Base-by-base conservation (phyloP, 2,113 vertebrate genomes). In the Engystomops pustulosus region DNA sequence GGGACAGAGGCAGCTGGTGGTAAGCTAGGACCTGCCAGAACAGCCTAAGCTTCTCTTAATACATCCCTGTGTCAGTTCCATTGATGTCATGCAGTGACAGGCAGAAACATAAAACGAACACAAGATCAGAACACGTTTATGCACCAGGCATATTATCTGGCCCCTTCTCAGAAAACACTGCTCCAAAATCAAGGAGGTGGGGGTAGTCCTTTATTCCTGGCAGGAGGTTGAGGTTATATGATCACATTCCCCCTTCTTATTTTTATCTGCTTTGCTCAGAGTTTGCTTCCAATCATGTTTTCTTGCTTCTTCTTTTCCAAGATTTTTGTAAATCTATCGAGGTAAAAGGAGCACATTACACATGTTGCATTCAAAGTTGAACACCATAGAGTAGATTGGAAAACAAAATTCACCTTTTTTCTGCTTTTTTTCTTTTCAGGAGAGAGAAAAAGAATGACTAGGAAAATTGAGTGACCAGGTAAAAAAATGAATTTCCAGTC, bases 151-250 rank as follows among this genome's bases (percentile, higher is more conserved):
- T 58, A 71, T 36, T 75, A 75, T 49, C 69, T 67, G 55, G 23
- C 84, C 79, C 60, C 75, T 55, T 80, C 27, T 34, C 76, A 45
- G 62, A 62, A 45, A 27, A 72, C 12, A 49, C 65, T 72, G 49
- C 68, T 67, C 84, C 77, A 65, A 90, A 86, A 89, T 86, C 81
- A 82, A 86, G 88, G 70, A 87, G 88, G n/a, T 20, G 88, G 88
- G 88, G 90, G 88, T 90, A 88, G 91, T 90, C 90, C 88, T 88
- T 90, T 67, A 88, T 83, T 85, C 87, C 89, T 90, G 87, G 81
- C 86, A 85, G 86, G 87, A 85, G 85, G 84, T 84, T 85, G 85
- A 89, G 88, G 90, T 89, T 92, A 89, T 86, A 89, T 89, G 88
- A 78, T 88, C 84, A 85, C 81, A 88, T 86, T 81, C 53, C 85